phyloP scores from a whole-genome alignment of 2,888 invertebrate genomes.

The Philonicus albiceps region DNA sequence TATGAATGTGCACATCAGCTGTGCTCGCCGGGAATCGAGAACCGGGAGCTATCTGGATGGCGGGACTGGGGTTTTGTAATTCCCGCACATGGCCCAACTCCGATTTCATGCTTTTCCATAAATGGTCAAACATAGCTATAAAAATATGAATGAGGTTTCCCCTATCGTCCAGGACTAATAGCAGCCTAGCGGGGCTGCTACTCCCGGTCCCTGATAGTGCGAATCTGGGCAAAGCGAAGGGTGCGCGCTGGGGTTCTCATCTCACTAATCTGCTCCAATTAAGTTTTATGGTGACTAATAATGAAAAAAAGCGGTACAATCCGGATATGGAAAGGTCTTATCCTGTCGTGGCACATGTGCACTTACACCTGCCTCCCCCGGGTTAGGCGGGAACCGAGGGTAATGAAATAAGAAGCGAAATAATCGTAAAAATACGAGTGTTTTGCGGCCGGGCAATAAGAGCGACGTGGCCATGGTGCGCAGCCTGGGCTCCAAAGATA shows the following conservation, averaged over 20 bases:
- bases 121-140: background rate
- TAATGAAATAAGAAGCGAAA: conserved; percentile 23
- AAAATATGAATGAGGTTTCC: conserved; percentile 18
- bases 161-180: background rate
- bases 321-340: conserved; percentile 1
- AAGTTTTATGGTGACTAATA: conserved; percentile 35
- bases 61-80: background rate
- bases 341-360: background rate
- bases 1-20: conserved; percentile 6
- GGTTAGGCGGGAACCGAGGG: background rate
- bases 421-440: conserved; percentile 27
- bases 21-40: background rate
- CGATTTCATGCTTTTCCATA: conserved; percentile 8
- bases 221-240: background rate
- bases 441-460: background rate
- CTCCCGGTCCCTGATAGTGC: background rate
- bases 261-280: conserved; percentile 38
- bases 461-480: background rate
- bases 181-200: background rate
- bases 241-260: background rate
- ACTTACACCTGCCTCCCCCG: background rate
- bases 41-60: background rate
- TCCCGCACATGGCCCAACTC: background rate
- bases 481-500: background rate
- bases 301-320: conserved; percentile 10